These are phyloP conservation scores for Solenopsis fugax DNA, from an alignment of 1,140 invertebrate genomes.

Conservation along the genomic window DNA sequence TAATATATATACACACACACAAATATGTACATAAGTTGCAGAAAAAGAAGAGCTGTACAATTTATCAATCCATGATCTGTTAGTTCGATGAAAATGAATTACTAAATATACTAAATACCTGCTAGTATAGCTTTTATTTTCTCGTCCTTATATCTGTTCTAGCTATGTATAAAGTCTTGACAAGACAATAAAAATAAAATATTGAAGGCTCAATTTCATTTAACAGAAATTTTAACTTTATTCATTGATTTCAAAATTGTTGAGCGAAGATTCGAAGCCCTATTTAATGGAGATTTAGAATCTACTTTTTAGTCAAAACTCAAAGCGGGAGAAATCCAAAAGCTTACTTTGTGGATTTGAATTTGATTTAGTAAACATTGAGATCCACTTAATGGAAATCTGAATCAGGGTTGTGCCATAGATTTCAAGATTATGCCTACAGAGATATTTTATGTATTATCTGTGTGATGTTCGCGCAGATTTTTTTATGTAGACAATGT, in stretches of 20 bases:
- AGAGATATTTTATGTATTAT: not conserved
- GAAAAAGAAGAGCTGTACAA: not conserved
- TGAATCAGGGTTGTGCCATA: not conserved
- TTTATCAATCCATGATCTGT: not conserved
- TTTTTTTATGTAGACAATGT: not conserved
- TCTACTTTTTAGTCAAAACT: not conserved
- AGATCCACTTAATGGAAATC: not conserved
- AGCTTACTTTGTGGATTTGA: not conserved
- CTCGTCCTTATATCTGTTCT: not conserved
- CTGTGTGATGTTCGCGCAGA: not conserved
- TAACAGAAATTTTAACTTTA: not conserved
- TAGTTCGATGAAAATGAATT: slow-evolving; percentile 1
- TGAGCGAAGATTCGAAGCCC: not conserved
- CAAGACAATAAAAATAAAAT: slow-evolving; percentile 21
- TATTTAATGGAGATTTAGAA: not conserved
- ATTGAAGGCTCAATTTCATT: not conserved
- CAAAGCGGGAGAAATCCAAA: not conserved
- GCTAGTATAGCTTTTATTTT: slow-evolving; percentile 2
- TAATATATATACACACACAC: not conserved
- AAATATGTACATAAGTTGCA: slow-evolving; percentile 24
- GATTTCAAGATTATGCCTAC: not conserved
- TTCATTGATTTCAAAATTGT: not conserved
- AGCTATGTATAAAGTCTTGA: slow-evolving; percentile 13
- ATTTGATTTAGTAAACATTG: not conserved
- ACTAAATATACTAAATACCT: slow-evolving; percentile 19